Percentiles rank a stretch among this genome's conserved stretches.
Evolutionary conservation across 2,888 invertebrate genomes (phyloP).

Genomic region (Lathronympha strigana): DNA sequence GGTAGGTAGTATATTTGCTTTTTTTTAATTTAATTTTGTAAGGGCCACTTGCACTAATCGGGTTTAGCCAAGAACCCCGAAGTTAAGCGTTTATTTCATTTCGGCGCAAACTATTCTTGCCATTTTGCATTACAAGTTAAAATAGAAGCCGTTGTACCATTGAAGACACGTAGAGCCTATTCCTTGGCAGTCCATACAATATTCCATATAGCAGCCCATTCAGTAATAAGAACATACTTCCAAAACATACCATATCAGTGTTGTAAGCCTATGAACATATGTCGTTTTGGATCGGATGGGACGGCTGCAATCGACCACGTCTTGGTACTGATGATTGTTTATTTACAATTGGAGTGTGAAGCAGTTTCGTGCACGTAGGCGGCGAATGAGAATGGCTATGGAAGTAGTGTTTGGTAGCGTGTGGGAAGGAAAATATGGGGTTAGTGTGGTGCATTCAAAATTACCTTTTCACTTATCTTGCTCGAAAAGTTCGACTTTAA

Average conservation of each 20-base stretch:
- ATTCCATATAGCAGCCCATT: not conserved
- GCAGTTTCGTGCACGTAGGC: slow-evolving; percentile 6
- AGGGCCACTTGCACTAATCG: too few relatives aligned
- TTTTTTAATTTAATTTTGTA: too few relatives aligned
- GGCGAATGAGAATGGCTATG: not conserved
- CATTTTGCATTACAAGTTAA: too few relatives aligned
- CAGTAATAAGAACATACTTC: not conserved
- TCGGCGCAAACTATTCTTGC: too few relatives aligned
- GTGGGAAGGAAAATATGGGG: not conserved
- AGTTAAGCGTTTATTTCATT: too few relatives aligned
- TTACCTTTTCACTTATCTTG: too few relatives aligned
- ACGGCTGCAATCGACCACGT: not conserved
- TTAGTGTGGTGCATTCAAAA: not conserved
- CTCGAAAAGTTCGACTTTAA: too few relatives aligned
- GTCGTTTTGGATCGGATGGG: not conserved
- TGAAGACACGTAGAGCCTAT: not conserved
- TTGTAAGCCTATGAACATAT: not conserved
- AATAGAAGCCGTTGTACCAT: not conserved
- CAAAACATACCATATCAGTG: not conserved
- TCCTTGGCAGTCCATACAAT: slow-evolving; percentile 8
- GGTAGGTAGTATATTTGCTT: too few relatives aligned
- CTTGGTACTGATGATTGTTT: slow-evolving; percentile 27
- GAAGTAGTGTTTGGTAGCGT: not conserved
- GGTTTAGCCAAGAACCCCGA: too few relatives aligned
- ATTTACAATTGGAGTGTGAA: slow-evolving; percentile 13